Evolutionary conservation across 2,797 vertebrate genomes (phyloP).

Genomic region (Amphiprion clarkii): DNA sequence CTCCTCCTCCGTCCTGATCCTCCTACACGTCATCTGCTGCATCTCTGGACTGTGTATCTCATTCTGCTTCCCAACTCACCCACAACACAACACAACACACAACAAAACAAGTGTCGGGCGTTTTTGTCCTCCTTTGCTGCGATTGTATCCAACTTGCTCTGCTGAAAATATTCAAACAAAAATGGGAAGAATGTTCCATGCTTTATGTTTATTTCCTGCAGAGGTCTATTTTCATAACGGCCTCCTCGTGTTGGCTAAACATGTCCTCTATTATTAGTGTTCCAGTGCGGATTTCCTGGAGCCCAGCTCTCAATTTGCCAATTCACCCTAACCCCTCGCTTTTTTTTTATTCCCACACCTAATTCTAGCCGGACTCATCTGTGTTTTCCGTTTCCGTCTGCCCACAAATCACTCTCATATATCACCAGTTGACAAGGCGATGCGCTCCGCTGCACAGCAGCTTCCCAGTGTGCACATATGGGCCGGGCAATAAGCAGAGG

Average conservation of each 20-base stretch:
- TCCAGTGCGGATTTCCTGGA: conserved; percentile 22
- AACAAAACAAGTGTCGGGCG: conserved; percentile 41
- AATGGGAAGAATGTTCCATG: not conserved
- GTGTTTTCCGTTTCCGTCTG: conserved; percentile 59
- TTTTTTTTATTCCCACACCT: conserved; percentile 54
- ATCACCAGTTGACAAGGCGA: conserved; percentile 71
- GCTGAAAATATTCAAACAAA: conserved; percentile 25
- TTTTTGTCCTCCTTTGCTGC: conserved; percentile 13
- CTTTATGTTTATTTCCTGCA: conserved; percentile 10
- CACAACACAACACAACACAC: conserved; percentile 54
- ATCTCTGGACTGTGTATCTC: conserved; percentile 55
- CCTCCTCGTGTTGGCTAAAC: conserved; percentile 22
- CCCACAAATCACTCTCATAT: conserved; percentile 74
- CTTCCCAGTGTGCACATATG: conserved; percentile 45
- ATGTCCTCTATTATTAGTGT: conserved; percentile 32
- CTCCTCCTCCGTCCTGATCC: conserved; percentile 71
- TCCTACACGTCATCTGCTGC: conserved; percentile 79
- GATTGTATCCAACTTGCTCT: not conserved
- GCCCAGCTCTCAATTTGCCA: conserved; percentile 28
- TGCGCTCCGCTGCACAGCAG: conserved; percentile 59
- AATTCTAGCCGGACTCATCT: conserved; percentile 46
- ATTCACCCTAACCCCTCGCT: conserved; percentile 13
- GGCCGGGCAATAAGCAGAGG: conserved; percentile 48
- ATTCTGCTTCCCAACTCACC: conserved; percentile 55
- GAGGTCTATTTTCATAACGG: not conserved